Percentiles rank a stretch among this genome's conserved stretches.
These are phyloP conservation scores for Ceratina japonica DNA, from an alignment of 1,140 invertebrate genomes.

Conservation along the genomic window DNA sequence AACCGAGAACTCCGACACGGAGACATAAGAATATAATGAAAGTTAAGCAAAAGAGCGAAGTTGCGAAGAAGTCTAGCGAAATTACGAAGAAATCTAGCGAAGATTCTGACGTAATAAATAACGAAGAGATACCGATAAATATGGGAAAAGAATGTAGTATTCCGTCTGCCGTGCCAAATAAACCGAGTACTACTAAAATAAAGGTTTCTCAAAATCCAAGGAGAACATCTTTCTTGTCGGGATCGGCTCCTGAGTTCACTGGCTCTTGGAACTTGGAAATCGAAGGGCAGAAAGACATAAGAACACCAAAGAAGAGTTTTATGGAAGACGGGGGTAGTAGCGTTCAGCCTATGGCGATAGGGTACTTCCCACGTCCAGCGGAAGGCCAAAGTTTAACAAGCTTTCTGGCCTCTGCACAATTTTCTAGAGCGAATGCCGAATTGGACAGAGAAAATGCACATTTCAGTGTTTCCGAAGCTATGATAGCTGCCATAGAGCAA, in stretches of 20 bases:
- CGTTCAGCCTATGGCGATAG: conserved; percentile 81
- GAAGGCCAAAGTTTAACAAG: conserved; percentile 88
- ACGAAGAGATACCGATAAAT: conserved; percentile 47
- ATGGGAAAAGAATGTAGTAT: conserved; percentile 33
- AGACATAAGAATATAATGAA: conserved; percentile 54
- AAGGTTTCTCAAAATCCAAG: conserved; percentile 45
- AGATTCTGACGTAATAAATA: conserved; percentile 59
- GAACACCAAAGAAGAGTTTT: conserved; percentile 81
- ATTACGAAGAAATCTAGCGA: conserved; percentile 40
- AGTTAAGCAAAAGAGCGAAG: conserved; percentile 32
- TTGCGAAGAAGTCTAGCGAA: conserved; percentile 36
- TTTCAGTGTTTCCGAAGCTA: conserved; percentile 91
- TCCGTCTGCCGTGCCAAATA: conserved; percentile 3
- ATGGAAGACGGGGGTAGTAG: conserved; percentile 83
- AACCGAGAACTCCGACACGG: conserved; percentile 40
- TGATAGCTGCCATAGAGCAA: conserved; percentile 91
- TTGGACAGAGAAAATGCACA: conserved; percentile 93
- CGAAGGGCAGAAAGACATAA: conserved; percentile 80
- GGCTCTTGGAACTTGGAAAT: conserved; percentile 66
- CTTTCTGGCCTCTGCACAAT: conserved; percentile 87
- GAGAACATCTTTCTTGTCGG: conserved; percentile 57
- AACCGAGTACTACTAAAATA: neutral
- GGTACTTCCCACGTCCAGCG: conserved; percentile 83
- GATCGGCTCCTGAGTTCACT: conserved; percentile 70
- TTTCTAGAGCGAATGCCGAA: conserved; percentile 86